phyloP scores from a whole-genome alignment of 1,140 invertebrate species.

The Chrysomallon squamiferum region DNA sequence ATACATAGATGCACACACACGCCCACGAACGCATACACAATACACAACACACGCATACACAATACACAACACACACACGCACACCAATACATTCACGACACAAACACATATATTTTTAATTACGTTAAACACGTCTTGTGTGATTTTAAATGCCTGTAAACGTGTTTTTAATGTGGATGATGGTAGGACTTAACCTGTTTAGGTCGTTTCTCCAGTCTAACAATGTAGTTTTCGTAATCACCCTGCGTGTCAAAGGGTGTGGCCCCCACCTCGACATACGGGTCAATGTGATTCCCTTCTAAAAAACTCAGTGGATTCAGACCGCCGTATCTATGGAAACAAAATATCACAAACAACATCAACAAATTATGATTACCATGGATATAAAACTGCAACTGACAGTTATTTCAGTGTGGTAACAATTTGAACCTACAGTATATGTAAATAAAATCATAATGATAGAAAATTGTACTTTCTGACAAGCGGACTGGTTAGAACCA shows the following conservation, averaged over 20 bases:
- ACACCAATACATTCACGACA: no score
- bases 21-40: not conserved
- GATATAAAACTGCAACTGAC: not conserved
- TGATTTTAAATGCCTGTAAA: not conserved
- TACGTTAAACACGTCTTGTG: not conserved
- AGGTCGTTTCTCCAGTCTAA: conserved; percentile 33
- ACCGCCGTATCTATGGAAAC: conserved; percentile 33
- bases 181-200: conserved; percentile 24
- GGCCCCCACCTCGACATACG: conserved; percentile 24
- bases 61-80: not conserved
- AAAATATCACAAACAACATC: not conserved
- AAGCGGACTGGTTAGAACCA: not conserved
- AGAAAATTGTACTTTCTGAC: not conserved
- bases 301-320: conserved; percentile 47
- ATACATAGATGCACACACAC: not conserved
- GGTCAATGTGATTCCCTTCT: conserved; percentile 44
- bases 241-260: conserved; percentile 36
- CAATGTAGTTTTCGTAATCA: conserved; percentile 52
- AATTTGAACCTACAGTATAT: not conserved
- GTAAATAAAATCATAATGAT: no score
- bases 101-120: no score
- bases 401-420: not conserved
- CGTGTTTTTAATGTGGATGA: not conserved
- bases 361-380: no score
- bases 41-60: not conserved